Evolutionary conservation across 2,113 vertebrate species (phyloP).

Genomic region (Leucoraja erinaceus): DNA sequence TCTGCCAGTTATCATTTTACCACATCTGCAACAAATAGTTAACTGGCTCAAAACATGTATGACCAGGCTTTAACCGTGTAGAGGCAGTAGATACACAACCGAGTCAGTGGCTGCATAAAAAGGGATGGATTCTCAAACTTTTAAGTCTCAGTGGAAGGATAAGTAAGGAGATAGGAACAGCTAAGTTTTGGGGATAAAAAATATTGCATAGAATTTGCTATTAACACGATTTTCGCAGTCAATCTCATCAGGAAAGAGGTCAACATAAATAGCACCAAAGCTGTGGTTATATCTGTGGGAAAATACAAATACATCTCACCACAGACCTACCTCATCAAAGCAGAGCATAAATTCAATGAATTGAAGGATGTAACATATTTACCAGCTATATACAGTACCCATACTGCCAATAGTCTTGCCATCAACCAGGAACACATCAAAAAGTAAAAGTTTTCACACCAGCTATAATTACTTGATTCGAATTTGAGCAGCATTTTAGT

Average conservation of each 20-base stretch:
- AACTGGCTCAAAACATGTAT: neutral
- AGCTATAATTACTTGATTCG: slow-evolving; percentile 20
- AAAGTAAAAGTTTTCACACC: slow-evolving; percentile 12
- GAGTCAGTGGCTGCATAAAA: neutral
- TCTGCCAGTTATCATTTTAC: neutral
- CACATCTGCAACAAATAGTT: neutral
- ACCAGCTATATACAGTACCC: neutral
- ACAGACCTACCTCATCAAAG: slow-evolving; percentile 27
- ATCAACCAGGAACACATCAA: slow-evolving; percentile 15
- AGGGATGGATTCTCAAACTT: too few species aligned
- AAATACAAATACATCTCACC: slow-evolving; percentile 7
- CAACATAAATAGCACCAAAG: slow-evolving; percentile 5
- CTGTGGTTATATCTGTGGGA: slow-evolving; percentile 5
- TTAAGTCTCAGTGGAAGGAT: neutral
- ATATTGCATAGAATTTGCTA: slow-evolving; percentile 29
- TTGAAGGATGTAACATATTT: neutral
- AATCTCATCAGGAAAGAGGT: slow-evolving; percentile 26
- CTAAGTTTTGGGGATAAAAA: slow-evolving; percentile 25
- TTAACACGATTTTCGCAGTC: slow-evolving; percentile 22
- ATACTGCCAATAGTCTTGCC: neutral
- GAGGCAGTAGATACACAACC: neutral
- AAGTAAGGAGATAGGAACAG: slow-evolving; percentile 9
- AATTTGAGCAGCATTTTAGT: slow-evolving; percentile 33
- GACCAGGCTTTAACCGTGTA: neutral
- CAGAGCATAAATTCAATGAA: slow-evolving; percentile 21